Evolutionary conservation across 1,140 invertebrate genomes (phyloP), one percentile per base, ranked within the genome.

Genomic region (Frieseomelitta varia): DNA sequence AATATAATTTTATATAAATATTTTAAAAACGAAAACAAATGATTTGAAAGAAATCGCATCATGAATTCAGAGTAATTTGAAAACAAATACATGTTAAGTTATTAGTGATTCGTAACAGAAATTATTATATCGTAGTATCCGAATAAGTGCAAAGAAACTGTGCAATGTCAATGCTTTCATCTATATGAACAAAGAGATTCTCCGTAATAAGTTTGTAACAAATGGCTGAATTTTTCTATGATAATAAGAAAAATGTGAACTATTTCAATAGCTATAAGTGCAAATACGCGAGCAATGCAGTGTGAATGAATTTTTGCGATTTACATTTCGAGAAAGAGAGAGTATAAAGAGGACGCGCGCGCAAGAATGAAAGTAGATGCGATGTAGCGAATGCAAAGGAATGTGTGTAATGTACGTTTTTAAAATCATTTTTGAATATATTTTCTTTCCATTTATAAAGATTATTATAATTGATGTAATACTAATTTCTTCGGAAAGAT

Each of bases 141-240:
- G 72, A 61, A 69, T 84, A 53, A 65, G 39, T 65, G 56, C 75
- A 61, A 47, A 79, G 47, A 55, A 69, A 55, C 79, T 71, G 86
- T 87, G 86, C 82, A 88, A 85, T 88, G 90, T 86, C 73, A 81
- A 72, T 85, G 67, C 79, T 90, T 88, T 72, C 79, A 65, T 86
- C 61, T 89, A 68, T 86, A 80, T 61, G 61, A 80, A 68, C 53
- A 24, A 47, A 19, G 63, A 76, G 51, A 77, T 24, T n/a, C n/a
- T n/a, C n/a, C n/a, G n/a, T n/a, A n/a, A n/a, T n/a, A n/a, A n/a
- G n/a, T 73, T 85, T 81, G 76, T 85, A 65, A 69, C n/a, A 53
- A 71, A 73, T 78, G 80, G 73, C 34, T 39, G 47, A 85, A 85
- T 30, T 85, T 85, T 82, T 85, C 63, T 82, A 85, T 83, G 67